Conservation (phyloP, 2,888 invertebrate genomes). For the Acrobasis suavella region DNA sequence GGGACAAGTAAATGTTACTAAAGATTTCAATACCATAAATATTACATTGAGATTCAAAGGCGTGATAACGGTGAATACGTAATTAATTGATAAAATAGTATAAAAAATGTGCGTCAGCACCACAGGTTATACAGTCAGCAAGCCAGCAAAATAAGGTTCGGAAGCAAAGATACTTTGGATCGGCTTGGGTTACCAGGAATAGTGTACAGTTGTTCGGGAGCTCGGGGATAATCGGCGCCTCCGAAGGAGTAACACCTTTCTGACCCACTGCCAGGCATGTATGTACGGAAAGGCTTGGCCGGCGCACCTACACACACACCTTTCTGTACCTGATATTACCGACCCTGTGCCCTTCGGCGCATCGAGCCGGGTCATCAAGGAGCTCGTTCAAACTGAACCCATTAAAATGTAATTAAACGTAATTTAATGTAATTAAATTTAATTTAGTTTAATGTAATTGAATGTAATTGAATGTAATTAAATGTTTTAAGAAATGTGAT, state of each 20-base stretch:
- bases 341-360: slow-evolving; percentile 7
- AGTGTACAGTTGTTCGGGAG: slow-evolving; percentile 69
- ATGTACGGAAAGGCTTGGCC: slow-evolving; percentile 66
- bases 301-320: slow-evolving; percentile 70
- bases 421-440: no score
- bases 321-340: slow-evolving; percentile 42
- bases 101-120: slow-evolving; percentile 37
- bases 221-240: slow-evolving; percentile 58
- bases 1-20: background rate
- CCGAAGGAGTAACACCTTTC: slow-evolving; percentile 69
- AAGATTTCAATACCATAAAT: background rate
- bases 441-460: no score
- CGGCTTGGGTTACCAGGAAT: slow-evolving; percentile 66
- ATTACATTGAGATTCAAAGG: background rate
- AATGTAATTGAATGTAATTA: no score
- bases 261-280: slow-evolving; percentile 64
- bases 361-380: background rate
- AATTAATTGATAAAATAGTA: slow-evolving; percentile 8
- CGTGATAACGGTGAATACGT: slow-evolving; percentile 4
- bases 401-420: no score
- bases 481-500: no score
- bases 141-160: slow-evolving; percentile 51
- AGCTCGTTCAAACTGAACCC: background rate
- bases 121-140: slow-evolving; percentile 40
- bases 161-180: slow-evolving; percentile 53